Conservation (phyloP, 2,113 vertebrate species). For the Parus major region DNA sequence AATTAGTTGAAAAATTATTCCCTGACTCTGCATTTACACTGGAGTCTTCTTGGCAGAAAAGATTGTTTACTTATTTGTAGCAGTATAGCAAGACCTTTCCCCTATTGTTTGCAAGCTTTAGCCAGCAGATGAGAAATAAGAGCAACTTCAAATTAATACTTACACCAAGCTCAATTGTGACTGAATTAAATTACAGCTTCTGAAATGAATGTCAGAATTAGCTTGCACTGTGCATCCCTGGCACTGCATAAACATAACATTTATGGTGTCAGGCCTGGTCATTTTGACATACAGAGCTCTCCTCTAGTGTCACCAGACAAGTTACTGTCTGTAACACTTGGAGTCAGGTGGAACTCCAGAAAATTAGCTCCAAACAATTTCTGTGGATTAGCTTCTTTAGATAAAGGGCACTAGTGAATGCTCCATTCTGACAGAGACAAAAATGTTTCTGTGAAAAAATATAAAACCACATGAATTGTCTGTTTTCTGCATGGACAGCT, state of each 20-base stretch:
- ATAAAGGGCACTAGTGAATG: background rate
- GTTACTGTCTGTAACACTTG: background rate
- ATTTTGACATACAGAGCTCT: background rate
- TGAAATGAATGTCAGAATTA: background rate
- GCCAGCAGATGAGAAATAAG: constrained; percentile 19
- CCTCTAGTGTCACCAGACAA: background rate
- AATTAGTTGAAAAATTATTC: constrained; percentile 36
- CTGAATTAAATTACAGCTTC: background rate
- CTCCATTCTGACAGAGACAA: background rate
- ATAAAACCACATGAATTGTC: background rate
- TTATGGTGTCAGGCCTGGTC: background rate
- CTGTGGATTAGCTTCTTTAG: background rate
- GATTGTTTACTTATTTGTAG: constrained; percentile 14
- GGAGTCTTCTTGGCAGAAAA: constrained; percentile 4
- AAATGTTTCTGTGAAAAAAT: background rate
- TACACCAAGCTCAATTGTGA: background rate
- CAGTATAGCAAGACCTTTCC: background rate
- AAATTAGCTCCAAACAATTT: background rate
- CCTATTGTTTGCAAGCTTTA: constrained; percentile 25
- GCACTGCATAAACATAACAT: background rate
- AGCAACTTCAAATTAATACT: background rate
- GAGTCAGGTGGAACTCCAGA: background rate
- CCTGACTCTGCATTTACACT: constrained; percentile 6
- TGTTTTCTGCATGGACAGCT: background rate
- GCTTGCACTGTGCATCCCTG: background rate